Percentiles rank a stretch among this genome's conserved stretches.
phyloP scores from a whole-genome alignment of 2,113 vertebrate species.

The Stomatorhinus ivindoensis region DNA sequence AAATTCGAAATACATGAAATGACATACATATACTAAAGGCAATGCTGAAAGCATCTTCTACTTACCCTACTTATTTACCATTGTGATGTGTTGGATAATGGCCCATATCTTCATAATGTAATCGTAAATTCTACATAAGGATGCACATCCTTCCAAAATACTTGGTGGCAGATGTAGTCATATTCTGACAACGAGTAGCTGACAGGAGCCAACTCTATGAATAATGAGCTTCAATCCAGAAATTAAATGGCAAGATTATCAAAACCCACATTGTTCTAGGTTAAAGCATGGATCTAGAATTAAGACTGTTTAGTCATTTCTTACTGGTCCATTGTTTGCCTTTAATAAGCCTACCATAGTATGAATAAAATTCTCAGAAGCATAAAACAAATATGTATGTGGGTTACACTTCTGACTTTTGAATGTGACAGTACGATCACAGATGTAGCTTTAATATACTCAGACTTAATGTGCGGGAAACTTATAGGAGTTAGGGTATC shows the following conservation, averaged over 20 bases:
- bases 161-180: neutral
- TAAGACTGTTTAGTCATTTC: neutral
- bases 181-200: neutral
- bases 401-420: neutral
- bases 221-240: neutral
- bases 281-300: neutral
- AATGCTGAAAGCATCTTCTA: neutral
- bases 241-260: neutral
- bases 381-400: neutral
- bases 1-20: neutral
- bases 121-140: neutral
- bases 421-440: neutral
- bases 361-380: neutral
- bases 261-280: no score
- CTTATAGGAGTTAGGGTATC: neutral
- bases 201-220: neutral
- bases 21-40: neutral
- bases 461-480: neutral
- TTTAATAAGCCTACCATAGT: neutral
- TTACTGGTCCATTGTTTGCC: neutral
- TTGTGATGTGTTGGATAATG: neutral
- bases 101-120: neutral
- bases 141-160: neutral
- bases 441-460: neutral
- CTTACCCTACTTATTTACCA: neutral